These are phyloP conservation scores for Distichodus sexfasciatus DNA, from an alignment of 2,797 vertebrate species.

Conservation along the genomic window DNA sequence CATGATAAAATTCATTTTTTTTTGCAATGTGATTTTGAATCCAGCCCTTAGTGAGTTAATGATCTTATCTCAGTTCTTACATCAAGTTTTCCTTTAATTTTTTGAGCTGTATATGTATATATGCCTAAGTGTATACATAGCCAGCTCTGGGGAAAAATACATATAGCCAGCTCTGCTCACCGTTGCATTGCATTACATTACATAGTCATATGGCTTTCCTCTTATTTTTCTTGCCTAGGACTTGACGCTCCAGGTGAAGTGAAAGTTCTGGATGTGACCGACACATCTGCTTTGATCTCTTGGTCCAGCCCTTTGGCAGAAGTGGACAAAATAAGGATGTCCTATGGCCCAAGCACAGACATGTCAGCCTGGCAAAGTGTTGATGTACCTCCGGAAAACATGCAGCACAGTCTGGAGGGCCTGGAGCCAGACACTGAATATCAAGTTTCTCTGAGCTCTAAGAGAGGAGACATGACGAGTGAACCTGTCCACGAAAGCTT, in stretches of 20 bases:
- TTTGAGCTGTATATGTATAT: too few relatives aligned
- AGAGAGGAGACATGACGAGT: constrained; percentile 73
- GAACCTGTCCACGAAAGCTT: constrained; percentile 77
- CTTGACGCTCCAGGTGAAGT: constrained; percentile 84
- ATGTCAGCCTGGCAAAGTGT: constrained; percentile 74
- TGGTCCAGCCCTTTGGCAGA: constrained; percentile 86
- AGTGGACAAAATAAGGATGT: constrained; percentile 77
- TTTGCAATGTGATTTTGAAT: too few relatives aligned
- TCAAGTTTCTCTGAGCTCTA: constrained; percentile 79
- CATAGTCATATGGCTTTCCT: neutral
- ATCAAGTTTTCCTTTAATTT: too few relatives aligned
- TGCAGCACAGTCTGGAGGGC: constrained; percentile 80
- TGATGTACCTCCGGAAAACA: constrained; percentile 78
- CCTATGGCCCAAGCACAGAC: constrained; percentile 73
- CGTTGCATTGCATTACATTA: too few relatives aligned
- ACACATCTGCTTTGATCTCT: constrained; percentile 84
- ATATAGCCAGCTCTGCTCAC: too few relatives aligned
- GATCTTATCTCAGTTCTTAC: too few relatives aligned
- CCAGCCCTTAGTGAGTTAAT: too few relatives aligned
- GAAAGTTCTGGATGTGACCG: constrained; percentile 83
- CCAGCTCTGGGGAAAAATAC: too few relatives aligned
- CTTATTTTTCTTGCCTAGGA: constrained; percentile 62
- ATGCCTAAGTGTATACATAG: too few relatives aligned
- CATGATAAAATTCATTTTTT: too few relatives aligned
- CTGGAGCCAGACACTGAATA: constrained; percentile 89